These are phyloP conservation scores for Ptychadena robeensis DNA, from an alignment of 2,797 vertebrate species.

Conservation along the genomic window DNA sequence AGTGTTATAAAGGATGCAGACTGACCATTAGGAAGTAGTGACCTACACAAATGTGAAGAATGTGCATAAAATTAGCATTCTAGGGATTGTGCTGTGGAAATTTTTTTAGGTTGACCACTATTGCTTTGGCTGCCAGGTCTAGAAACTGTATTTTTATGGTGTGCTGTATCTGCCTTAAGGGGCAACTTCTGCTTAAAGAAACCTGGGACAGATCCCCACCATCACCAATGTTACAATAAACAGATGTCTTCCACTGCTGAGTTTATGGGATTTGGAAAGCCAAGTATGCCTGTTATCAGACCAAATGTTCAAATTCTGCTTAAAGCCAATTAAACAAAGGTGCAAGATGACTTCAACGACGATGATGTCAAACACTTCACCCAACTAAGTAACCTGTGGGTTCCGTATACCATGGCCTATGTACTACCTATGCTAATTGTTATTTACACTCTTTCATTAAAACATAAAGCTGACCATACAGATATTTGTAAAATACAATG, in stretches of 20 bases:
- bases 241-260: slow-evolving; percentile 74
- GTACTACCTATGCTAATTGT: slow-evolving; percentile 63
- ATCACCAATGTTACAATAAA: slow-evolving; percentile 70
- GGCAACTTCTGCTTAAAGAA: slow-evolving; percentile 68
- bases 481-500: too few relatives aligned
- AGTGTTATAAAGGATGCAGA: not conserved
- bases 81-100: slow-evolving; percentile 61
- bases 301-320: slow-evolving; percentile 69
- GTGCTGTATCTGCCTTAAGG: slow-evolving; percentile 74
- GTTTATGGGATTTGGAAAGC: slow-evolving; percentile 72
- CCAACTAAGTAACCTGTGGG: slow-evolving; percentile 65
- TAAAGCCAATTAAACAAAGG: slow-evolving; percentile 71
- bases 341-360: slow-evolving; percentile 72
- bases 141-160: slow-evolving; percentile 70
- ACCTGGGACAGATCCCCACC: slow-evolving; percentile 68
- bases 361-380: slow-evolving; percentile 69
- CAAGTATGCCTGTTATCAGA: slow-evolving; percentile 71
- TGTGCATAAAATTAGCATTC: slow-evolving; percentile 43
- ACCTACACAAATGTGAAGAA: slow-evolving; percentile 38
- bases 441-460: slow-evolving; percentile 59
- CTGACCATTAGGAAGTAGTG: not conserved
- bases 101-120: slow-evolving; percentile 62
- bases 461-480: slow-evolving; percentile 34
- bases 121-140: slow-evolving; percentile 55
- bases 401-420: slow-evolving; percentile 64